Evolutionary conservation across 2,888 invertebrate species (phyloP), one percentile per base, ranked within the genome.

Genomic region (Tuta absoluta): DNA sequence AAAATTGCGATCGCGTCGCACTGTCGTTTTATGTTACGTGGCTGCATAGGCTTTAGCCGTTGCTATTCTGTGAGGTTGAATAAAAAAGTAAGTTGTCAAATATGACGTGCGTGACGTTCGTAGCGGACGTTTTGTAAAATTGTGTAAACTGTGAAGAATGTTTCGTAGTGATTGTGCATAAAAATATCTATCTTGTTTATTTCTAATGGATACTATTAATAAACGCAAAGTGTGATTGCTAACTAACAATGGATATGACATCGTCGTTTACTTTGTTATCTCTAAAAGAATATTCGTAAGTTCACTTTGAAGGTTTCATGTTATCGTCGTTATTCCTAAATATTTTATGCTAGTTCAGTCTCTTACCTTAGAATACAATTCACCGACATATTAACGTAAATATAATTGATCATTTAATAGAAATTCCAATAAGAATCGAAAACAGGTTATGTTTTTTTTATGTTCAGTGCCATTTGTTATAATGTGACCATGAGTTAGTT

Each of bases 301-400:
- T 85, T 81, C 78, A 82, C 78, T 84, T 84, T 69, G 76, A 77
- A 67, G 83, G 83, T 82, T 86, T 87, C 84, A 68, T 80, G 77
- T 79, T 81, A 79, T 75, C 77, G 64, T 66, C 67, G 75, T 74
- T 72, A 71, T 71, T 72, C 71, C 41, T 66, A 62, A 45, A 61
- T 62, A 62, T 67, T 53, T 19, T 14, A 28, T 59, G 17, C 38
- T 21, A 19, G 23, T 53, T 56, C 23, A 56, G 11, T 56, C 17
- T 56, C 28, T 17, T 24, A 24, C n/a, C 28, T 56, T 56, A n/a
- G 0, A 23, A 28, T n/a, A 14, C 1, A n/a, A 56, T 24, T 28
- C n/a, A 56, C 8, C 28, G 8, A 14, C 8, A n/a, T n/a, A 28
- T 33, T 56, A 14, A n/a, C 23, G 14, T 56, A 1, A n/a, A 33